These are phyloP conservation scores for Itoplectis maculator DNA, from an alignment of 2,888 invertebrate species.

Conservation along the genomic window DNA sequence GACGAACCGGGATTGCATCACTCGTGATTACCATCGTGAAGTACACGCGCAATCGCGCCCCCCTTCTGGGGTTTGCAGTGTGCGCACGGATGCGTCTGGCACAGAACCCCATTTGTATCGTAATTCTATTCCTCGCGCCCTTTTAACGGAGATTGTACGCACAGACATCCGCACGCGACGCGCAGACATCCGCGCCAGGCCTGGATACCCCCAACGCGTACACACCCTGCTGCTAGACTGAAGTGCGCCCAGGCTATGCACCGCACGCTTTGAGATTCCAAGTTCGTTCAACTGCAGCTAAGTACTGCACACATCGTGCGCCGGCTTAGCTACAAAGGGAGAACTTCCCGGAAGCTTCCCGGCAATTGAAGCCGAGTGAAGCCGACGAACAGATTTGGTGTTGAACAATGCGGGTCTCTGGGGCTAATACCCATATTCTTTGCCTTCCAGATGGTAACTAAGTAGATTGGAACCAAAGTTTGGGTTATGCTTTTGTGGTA, in stretches of 20 bases:
- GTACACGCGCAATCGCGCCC: constrained; percentile 22
- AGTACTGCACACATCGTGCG: constrained; percentile 20
- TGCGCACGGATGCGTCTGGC: constrained; percentile 5
- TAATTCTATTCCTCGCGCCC: constrained; percentile 32
- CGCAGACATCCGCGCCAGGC: not conserved
- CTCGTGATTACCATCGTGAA: constrained; percentile 36
- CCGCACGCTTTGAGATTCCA: constrained; percentile 9
- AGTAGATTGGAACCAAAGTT: constrained; percentile 63
- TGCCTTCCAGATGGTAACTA: constrained; percentile 7
- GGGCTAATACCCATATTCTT: not conserved
- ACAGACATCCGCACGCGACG: not conserved
- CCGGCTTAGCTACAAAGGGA: constrained; percentile 32
- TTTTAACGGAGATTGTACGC: constrained; percentile 28
- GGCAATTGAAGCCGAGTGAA: constrained; percentile 19
- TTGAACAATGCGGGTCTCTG: constrained; percentile 37
- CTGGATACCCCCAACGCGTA: not conserved
- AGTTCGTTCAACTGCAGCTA: constrained; percentile 37
- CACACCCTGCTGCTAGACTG: not conserved
- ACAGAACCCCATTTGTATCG: constrained; percentile 22
- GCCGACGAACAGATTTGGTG: constrained; percentile 24
- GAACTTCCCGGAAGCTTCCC: constrained; percentile 58
- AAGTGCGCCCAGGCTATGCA: constrained; percentile 32
- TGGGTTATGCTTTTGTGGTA: constrained; percentile 31
- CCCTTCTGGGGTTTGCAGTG: not conserved
- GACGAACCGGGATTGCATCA: constrained; percentile 32